Conservation (phyloP, 2,113 vertebrate species). For the Elgaria multicarinata region DNA sequence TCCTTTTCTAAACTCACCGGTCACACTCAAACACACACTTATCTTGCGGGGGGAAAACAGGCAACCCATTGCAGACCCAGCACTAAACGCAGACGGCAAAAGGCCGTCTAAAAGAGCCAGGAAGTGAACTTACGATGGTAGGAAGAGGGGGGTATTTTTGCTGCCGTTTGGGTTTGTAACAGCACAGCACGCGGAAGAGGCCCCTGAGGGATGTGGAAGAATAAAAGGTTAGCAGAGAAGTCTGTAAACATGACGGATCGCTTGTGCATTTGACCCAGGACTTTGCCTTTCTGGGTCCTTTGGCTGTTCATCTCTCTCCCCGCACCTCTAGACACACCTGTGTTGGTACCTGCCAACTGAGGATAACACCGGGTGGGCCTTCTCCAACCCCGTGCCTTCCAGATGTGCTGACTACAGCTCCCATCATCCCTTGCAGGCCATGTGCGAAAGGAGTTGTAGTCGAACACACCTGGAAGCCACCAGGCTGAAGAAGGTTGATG, state of each 20-base stretch:
- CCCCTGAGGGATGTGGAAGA: conserved; percentile 66
- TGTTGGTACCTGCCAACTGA: no score
- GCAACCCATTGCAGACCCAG: background rate
- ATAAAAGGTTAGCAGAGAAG: fast-evolving
- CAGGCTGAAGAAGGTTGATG: background rate
- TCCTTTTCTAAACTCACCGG: no score
- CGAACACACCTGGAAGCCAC: background rate
- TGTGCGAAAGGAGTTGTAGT: no score
- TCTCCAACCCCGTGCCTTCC: no score
- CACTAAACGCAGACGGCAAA: fast-evolving
- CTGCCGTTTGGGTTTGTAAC: conserved; percentile 75
- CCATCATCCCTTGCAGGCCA: background rate
- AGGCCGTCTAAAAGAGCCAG: background rate
- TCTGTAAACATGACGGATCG: fast-evolving
- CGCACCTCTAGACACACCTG: background rate
- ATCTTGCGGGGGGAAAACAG: background rate
- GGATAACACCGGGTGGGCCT: no score
- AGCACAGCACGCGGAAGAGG: conserved; percentile 79
- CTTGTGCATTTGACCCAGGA: background rate
- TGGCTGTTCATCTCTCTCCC: no score
- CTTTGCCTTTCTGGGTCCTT: no score
- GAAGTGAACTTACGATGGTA: conserved; percentile 77
- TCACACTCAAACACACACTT: no score
- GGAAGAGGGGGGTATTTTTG: conserved; percentile 79
- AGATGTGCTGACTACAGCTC: no score